Evolutionary conservation across 2,888 invertebrate species (phyloP), one percentile per base, ranked within the genome.

Genomic region (Tetragonisca angustula): DNA sequence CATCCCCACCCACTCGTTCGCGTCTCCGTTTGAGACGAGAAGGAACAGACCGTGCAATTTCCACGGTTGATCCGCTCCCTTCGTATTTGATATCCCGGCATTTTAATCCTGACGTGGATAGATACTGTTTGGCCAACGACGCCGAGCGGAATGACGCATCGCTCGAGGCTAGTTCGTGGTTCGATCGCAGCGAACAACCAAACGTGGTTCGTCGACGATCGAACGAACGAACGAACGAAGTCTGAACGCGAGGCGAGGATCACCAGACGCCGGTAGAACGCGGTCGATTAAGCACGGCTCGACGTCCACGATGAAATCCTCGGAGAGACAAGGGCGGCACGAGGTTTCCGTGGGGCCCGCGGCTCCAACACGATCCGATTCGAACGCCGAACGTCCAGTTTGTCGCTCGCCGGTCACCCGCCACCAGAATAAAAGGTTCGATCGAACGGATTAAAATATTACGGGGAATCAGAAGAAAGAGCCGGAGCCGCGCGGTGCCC

Each of bases 31-130:
- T 89, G 87, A n/a, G 88, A 84, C 83, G 75, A 78, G 83, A 84
- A 88, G 79, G 84, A 86, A 70, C 86, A 76, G 76, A 80, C 87
- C 85, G 84, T 86, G 89, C 91, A 88, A 89, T 88, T 90, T 88
- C 90, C 89, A 21, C 67, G 81, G 84, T 87, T 84, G 83, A 84
- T 50, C 73, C 83, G 81, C 69, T 69, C 85, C 82, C 52, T 15
- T 59, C 88, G 91, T 92, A 93, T 93, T 93, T 92, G 92, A 92
- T 93, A 92, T 91, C 91, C 91, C 88, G 92, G 92, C 91, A 91
- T 94, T 94, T 94, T 94, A 94, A 94, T 94, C 94, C 94, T 93
- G 94, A 94, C 94, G 91, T 93, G 93, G 94, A 94, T 94, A 91
- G 94, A 94, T 94, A 92, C 93, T 93, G 93, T 94, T 94, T 94